Percentiles rank a stretch among this genome's conserved stretches.
Conservation (phyloP, 2,113 vertebrate genomes). For the Cephalopholis sonnerati region DNA sequence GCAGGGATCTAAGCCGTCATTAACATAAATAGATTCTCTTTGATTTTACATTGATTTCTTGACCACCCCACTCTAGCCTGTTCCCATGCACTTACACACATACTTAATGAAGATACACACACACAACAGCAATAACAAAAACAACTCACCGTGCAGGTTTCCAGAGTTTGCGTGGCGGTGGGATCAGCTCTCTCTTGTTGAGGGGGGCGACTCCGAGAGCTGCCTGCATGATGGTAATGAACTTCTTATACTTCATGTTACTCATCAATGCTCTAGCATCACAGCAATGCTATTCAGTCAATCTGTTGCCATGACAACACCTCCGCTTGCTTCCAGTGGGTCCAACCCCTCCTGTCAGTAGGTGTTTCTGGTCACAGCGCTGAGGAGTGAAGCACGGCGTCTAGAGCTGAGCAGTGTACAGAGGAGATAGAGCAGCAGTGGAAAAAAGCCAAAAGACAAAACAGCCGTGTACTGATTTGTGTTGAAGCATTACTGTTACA, state of each 20-base stretch:
- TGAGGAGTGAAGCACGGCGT: background rate
- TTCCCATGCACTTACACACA: slow-evolving; percentile 4
- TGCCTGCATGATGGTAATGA: slow-evolving; percentile 90
- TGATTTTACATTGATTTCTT: slow-evolving; percentile 32
- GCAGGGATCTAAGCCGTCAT: background rate
- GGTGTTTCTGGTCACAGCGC: background rate
- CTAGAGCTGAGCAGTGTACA: slow-evolving; percentile 1
- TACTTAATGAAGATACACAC: background rate
- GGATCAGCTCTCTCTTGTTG: slow-evolving; percentile 93
- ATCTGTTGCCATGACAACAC: slow-evolving; percentile 4
- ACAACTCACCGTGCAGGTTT: slow-evolving; percentile 88
- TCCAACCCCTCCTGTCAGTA: slow-evolving; percentile 3
- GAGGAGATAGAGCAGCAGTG: slow-evolving; percentile 20
- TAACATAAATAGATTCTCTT: slow-evolving; percentile 22
- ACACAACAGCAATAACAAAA: background rate
- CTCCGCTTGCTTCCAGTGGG: background rate
- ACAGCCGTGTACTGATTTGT: slow-evolving; percentile 69
- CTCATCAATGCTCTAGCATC: background rate
- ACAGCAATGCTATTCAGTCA: slow-evolving; percentile 1
- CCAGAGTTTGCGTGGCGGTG: slow-evolving; percentile 91
- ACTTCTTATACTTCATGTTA: slow-evolving; percentile 94
- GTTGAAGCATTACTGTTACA: slow-evolving; percentile 84
- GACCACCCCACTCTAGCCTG: slow-evolving; percentile 7
- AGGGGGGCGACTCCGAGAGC: slow-evolving; percentile 91
- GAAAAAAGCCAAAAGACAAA: slow-evolving; percentile 28